Evolutionary conservation across 2,888 invertebrate species (phyloP).

Genomic region (Yponomeuta evonymella): DNA sequence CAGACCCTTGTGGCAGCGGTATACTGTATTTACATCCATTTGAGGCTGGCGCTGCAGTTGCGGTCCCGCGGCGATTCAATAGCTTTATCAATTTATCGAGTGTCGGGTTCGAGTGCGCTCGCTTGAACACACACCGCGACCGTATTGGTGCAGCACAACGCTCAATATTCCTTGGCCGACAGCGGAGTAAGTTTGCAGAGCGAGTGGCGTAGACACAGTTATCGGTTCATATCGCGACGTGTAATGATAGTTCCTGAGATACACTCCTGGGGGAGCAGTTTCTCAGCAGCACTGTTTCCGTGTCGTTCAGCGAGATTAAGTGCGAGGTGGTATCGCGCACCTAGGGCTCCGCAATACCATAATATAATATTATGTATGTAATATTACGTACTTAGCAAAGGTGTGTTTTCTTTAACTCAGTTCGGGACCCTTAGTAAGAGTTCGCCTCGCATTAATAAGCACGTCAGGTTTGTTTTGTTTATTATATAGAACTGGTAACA

Average conservation of each 20-base stretch:
- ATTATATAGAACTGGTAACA: no score
- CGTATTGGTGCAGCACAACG: not conserved
- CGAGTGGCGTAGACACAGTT: not conserved
- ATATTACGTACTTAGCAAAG: no score
- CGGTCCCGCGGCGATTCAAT: not conserved
- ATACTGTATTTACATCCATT: not conserved
- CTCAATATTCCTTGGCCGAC: not conserved
- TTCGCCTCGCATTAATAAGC: no score
- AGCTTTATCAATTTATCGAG: constrained; percentile 1
- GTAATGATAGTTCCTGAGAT: not conserved
- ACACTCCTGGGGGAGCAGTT: not conserved
- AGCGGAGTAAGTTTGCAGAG: not conserved
- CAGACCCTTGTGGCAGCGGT: not conserved
- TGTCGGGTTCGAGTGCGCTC: not conserved
- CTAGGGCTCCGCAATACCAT: no score
- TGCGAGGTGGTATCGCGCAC: no score
- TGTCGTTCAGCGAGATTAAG: not conserved
- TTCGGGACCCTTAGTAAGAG: no score
- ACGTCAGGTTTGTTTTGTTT: no score
- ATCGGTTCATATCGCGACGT: constrained; percentile 1
- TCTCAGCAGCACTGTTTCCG: not conserved
- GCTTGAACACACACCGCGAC: not conserved
- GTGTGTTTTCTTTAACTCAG: no score
- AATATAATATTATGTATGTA: no score
- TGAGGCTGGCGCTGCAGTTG: not conserved